Evolutionary conservation across 2,113 vertebrate genomes (phyloP).

Genomic region (Saccopteryx bilineata): DNA sequence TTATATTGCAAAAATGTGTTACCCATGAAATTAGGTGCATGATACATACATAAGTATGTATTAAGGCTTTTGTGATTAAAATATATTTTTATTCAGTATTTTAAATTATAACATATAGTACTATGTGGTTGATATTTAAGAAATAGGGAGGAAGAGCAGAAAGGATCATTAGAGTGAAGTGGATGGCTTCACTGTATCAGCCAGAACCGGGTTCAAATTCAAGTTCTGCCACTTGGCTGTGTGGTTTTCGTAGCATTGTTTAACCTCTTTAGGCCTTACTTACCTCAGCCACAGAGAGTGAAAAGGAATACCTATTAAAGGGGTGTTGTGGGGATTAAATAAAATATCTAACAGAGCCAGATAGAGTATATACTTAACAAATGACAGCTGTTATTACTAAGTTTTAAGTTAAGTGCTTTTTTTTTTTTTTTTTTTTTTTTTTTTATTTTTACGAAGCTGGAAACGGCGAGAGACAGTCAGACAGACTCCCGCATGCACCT

Average conservation of each 20-base stretch:
- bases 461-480: too few species aligned
- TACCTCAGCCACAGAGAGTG: background rate
- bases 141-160: background rate
- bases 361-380: background rate
- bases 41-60: background rate
- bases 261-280: background rate
- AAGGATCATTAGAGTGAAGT: background rate
- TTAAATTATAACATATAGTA: background rate
- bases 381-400: background rate
- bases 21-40: background rate
- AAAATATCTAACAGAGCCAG: background rate
- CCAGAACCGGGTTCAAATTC: background rate
- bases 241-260: background rate
- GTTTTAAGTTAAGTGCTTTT: background rate
- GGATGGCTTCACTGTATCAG: background rate
- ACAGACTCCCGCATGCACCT: too few species aligned
- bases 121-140: background rate
- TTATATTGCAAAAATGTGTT: constrained; percentile 53
- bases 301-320: background rate
- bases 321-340: background rate
- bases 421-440: background rate
- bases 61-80: constrained; percentile 39
- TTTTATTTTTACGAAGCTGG: too few species aligned
- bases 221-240: background rate
- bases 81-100: background rate